A percentile compares a stretch with the other conserved stretches of the same genome.
phyloP scores from a whole-genome alignment of 2,113 vertebrate species.

The Atherinomorus stipes region DNA sequence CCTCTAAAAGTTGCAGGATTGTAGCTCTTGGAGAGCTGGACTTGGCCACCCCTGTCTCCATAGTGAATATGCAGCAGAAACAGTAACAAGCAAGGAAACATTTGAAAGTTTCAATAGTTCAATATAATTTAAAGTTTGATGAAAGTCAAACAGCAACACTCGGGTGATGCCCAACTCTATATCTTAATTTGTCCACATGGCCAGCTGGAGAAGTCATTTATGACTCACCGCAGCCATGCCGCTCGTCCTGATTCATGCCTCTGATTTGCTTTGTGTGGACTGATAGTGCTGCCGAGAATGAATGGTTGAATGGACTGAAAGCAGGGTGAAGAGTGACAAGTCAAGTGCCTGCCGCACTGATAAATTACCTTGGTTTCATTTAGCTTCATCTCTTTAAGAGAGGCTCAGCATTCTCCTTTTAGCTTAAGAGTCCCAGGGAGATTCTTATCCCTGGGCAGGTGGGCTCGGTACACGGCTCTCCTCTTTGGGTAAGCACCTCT shows the following conservation, averaged over 20 bases:
- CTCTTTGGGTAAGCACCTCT: constrained; percentile 71
- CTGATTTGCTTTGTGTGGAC: constrained; percentile 63
- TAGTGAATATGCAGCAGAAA: constrained; percentile 4
- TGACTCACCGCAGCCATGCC: constrained; percentile 51
- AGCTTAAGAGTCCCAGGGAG: constrained; percentile 71
- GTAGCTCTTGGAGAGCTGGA: no score
- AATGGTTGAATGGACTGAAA: constrained; percentile 60
- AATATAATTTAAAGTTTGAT: constrained; percentile 42
- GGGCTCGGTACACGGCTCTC: constrained; percentile 51
- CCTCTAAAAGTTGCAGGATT: no score
- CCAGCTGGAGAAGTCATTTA: constrained; percentile 58
- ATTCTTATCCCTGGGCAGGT: constrained; percentile 67
- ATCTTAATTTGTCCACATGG: constrained; percentile 51
- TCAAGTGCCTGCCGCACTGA: constrained; percentile 66
- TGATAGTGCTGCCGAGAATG: constrained; percentile 39
- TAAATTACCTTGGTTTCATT: constrained; percentile 72
- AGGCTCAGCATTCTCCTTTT: constrained; percentile 60
- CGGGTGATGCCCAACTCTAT: constrained; percentile 32
- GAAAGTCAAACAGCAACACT: constrained; percentile 46
- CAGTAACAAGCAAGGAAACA: neutral
- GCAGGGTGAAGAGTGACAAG: constrained; percentile 67
- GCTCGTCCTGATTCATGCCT: constrained; percentile 56
- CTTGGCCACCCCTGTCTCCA: no score
- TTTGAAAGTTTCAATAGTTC: constrained; percentile 44
- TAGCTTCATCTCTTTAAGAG: constrained; percentile 78